Conservation (phyloP, 2,888 invertebrate species). For the Luperina nickerlii region DNA sequence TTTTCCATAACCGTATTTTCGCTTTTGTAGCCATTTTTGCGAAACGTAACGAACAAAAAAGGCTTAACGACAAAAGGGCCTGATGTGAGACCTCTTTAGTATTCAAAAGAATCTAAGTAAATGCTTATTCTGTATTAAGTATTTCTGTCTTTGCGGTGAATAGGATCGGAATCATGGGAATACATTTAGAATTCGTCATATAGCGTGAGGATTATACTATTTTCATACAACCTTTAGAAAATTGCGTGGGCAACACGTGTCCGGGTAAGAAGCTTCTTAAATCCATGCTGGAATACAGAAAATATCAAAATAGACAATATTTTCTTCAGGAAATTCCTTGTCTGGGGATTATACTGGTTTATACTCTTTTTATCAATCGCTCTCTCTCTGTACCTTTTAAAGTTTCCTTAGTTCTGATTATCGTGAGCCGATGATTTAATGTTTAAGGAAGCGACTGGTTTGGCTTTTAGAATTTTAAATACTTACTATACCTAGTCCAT, state of each 20-base stretch:
- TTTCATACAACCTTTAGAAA: neutral
- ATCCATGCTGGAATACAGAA: neutral
- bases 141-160: neutral
- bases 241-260: neutral
- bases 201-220: neutral
- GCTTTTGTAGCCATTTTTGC: neutral
- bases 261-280: neutral
- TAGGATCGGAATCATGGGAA: neutral
- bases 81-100: neutral
- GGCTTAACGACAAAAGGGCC: neutral
- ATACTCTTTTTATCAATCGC: neutral
- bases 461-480: neutral
- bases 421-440: no score
- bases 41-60: neutral
- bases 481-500: neutral
- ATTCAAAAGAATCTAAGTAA: constrained; percentile 23
- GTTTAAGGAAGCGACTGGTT: neutral
- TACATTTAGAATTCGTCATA: neutral
- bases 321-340: neutral
- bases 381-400: neutral
- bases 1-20: neutral
- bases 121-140: neutral
- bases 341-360: neutral
- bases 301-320: neutral
- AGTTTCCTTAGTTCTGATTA: neutral